These are phyloP conservation scores for Melopsittacus undulatus DNA, from an alignment of 2,797 vertebrate genomes.

Conservation along the genomic window DNA sequence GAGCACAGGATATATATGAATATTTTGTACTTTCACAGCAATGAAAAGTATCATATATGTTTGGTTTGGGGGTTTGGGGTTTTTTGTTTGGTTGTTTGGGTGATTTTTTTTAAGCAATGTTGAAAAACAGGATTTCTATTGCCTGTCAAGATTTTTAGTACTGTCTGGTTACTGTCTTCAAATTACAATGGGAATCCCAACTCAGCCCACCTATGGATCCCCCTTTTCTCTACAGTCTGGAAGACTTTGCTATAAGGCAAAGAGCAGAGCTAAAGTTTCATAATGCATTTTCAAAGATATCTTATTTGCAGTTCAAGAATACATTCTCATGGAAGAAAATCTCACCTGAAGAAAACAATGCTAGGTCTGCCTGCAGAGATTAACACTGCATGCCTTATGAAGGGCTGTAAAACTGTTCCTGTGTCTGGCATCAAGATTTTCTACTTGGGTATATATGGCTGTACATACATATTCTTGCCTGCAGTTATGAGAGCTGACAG, in stretches of 20 bases:
- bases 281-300: neutral
- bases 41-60: neutral
- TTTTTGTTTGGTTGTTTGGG: neutral
- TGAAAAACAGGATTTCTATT: neutral
- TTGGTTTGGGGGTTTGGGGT: neutral
- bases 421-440: neutral
- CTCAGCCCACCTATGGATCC: neutral
- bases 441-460: neutral
- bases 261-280: neutral
- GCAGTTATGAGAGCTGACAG: neutral
- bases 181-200: neutral
- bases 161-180: neutral
- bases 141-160: neutral
- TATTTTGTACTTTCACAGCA: neutral
- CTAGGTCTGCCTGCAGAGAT: neutral
- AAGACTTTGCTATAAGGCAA: neutral
- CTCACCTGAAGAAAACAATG: neutral
- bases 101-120: neutral
- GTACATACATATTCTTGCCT: neutral
- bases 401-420: neutral
- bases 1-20: neutral
- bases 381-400: neutral
- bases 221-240: neutral
- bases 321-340: neutral
- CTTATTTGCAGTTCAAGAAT: neutral